Conservation (phyloP, 1,140 invertebrate species). For the Camponotus floridanus region DNA sequence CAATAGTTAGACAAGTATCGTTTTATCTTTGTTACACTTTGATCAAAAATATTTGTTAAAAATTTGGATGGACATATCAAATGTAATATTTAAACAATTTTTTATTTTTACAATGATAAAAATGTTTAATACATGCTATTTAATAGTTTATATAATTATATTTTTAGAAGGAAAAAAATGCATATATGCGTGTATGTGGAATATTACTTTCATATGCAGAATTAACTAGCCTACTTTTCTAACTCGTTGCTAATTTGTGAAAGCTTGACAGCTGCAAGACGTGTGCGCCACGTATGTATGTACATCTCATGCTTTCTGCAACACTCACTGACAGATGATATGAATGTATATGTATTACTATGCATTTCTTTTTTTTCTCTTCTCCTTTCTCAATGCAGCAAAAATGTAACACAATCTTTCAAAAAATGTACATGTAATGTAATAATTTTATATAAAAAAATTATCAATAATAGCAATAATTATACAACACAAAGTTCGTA, state of each 20-base stretch:
- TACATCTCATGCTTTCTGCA: constrained; percentile 28
- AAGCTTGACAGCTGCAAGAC: constrained; percentile 48
- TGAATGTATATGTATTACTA: not conserved
- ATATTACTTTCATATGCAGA: constrained; percentile 45
- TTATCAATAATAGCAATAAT: not conserved
- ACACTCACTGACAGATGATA: constrained; percentile 16
- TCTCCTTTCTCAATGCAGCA: constrained; percentile 25
- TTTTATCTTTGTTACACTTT: not conserved
- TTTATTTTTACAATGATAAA: not conserved
- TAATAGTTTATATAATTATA: not conserved
- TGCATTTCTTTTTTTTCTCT: constrained; percentile 44
- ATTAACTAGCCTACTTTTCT: constrained; percentile 45
- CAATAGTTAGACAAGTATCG: no score
- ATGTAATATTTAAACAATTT: not conserved
- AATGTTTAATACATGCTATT: not conserved
- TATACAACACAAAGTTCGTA: not conserved
- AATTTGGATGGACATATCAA: not conserved
- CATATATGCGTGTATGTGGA: not conserved
- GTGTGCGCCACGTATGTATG: not conserved
- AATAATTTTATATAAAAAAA: not conserved
- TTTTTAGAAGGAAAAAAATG: not conserved
- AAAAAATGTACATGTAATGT: no score
- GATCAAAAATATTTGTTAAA: not conserved
- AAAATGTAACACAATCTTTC: constrained; percentile 19
- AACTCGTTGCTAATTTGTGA: constrained; percentile 47